Percentiles rank a stretch among this genome's conserved stretches.
These are phyloP conservation scores for Corythornis leucogaster DNA, from an alignment of 2,797 vertebrate genomes.

Conservation along the genomic window DNA sequence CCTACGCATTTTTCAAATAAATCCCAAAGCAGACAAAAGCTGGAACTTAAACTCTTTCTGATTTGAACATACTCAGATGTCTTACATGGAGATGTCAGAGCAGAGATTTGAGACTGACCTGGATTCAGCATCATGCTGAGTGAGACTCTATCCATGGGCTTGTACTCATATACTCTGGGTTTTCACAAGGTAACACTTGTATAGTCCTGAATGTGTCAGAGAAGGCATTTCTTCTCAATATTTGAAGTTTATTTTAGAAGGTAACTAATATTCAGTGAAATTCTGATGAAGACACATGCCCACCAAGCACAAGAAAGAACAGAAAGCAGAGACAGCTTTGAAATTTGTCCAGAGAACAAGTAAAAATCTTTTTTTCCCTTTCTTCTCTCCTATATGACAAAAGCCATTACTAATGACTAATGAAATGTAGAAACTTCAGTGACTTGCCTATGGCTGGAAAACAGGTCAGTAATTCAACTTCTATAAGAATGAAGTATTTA, in stretches of 20 bases:
- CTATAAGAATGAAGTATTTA: neutral
- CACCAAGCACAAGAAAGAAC: neutral
- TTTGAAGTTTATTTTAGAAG: neutral
- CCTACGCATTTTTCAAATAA: neutral
- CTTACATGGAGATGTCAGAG: neutral
- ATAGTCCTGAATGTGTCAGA: neutral
- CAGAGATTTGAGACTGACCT: neutral
- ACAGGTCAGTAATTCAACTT: slow-evolving; percentile 1
- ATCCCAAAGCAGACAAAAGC: neutral
- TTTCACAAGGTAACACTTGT: neutral
- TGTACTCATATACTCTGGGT: fast-evolving
- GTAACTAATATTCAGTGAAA: neutral
- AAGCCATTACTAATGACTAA: neutral
- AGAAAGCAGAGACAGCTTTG: neutral
- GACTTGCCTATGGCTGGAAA: slow-evolving; percentile 15
- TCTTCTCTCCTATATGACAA: neutral
- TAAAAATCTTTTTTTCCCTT: neutral
- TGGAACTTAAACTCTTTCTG: neutral
- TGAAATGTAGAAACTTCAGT: neutral
- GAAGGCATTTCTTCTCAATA: neutral
- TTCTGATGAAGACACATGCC: fast-evolving
- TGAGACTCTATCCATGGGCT: neutral
- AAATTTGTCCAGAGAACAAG: neutral
- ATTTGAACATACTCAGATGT: neutral
- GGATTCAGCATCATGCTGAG: neutral